These are phyloP conservation scores for Bos indicus DNA, from an alignment of 2,113 vertebrate species.

Conservation along the genomic window DNA sequence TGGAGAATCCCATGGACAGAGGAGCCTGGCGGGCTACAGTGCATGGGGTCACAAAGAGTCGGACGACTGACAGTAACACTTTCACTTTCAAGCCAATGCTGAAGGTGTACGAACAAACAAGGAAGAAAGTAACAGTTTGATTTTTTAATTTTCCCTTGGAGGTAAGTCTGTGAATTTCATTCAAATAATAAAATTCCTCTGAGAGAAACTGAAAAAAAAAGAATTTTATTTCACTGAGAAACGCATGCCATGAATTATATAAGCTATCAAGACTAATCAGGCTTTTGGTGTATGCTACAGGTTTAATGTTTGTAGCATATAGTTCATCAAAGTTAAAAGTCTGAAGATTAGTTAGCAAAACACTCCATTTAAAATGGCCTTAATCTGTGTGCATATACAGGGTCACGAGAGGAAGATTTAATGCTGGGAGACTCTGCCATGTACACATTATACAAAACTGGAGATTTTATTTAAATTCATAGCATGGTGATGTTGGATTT, in stretches of 20 bases:
- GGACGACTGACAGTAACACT: not conserved
- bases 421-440: not conserved
- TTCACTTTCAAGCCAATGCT: conserved; percentile 20
- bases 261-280: not conserved
- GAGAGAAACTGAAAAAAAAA: not conserved
- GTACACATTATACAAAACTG: accelerated
- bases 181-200: conserved; percentile 70
- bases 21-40: not conserved
- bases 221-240: not conserved
- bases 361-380: accelerated
- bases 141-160: conserved; percentile 60
- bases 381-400: accelerated
- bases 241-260: not conserved
- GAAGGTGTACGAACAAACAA: conserved; percentile 35
- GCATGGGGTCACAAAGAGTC: not conserved
- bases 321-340: not conserved
- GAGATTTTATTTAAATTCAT: not conserved
- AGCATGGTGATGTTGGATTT: not conserved
- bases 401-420: accelerated
- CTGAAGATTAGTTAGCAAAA: not conserved
- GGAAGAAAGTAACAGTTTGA: conserved; percentile 53
- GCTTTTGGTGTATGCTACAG: accelerated
- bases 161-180: conserved; percentile 65
- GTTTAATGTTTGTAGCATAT: accelerated
- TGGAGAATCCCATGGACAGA: not conserved